Evolutionary conservation across 1,140 invertebrate species (phyloP).

Genomic region (Archivesica marissinica): DNA sequence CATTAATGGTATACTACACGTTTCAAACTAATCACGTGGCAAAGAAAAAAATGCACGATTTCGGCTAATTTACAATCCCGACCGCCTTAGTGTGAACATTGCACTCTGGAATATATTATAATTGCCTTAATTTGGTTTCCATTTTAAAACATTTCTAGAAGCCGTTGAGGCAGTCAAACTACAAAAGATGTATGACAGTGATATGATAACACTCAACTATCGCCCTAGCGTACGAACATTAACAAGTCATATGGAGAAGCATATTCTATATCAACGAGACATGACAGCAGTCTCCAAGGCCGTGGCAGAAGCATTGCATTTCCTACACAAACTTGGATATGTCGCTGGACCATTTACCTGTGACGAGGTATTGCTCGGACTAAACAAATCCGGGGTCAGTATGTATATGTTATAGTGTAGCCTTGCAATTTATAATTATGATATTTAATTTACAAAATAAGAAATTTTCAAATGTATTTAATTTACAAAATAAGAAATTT

Average conservation of each 20-base stretch:
- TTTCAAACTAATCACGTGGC: too few relatives aligned
- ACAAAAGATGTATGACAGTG: not conserved
- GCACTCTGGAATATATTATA: not conserved
- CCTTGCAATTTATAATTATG: not conserved
- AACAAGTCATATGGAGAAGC: not conserved
- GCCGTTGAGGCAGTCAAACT: not conserved
- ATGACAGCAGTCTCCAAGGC: not conserved
- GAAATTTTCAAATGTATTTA: not conserved
- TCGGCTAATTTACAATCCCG: too few relatives aligned
- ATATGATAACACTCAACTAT: not conserved
- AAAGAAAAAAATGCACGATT: too few relatives aligned
- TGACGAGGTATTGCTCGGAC: not conserved
- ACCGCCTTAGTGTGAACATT: not conserved
- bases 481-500: too few relatives aligned
- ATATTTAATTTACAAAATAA: not conserved
- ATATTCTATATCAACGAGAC: not conserved
- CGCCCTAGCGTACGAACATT: not conserved
- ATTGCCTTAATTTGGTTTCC: not conserved
- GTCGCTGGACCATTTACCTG: not conserved
- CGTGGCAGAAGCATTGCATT: not conserved
- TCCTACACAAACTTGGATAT: not conserved
- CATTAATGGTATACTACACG: not conserved
- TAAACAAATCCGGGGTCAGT: not conserved
- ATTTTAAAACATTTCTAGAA: not conserved
- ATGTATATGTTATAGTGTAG: not conserved